Conservation (phyloP, 2,888 invertebrate genomes). For the Plutella xylostella region DNA sequence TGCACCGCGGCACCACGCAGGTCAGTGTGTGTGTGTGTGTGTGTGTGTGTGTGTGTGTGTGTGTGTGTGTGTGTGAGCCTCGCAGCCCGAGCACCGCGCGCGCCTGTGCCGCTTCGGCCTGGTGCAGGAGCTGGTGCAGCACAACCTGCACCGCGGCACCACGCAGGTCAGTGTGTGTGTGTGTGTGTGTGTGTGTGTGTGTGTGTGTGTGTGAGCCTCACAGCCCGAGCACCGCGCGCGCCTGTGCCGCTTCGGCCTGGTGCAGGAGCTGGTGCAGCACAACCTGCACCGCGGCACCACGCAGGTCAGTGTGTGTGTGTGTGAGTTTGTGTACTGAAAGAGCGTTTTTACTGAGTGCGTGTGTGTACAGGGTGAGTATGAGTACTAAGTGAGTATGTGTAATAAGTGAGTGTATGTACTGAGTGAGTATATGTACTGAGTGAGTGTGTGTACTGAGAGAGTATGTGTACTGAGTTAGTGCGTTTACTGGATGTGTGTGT, state of each 20-base stretch:
- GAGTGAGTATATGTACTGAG: too few relatives aligned
- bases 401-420: too few relatives aligned
- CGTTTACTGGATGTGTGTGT: too few relatives aligned
- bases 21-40: slow-evolving; percentile 39
- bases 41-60: too few relatives aligned
- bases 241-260: slow-evolving; percentile 86
- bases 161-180: slow-evolving; percentile 68
- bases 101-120: slow-evolving; percentile 86
- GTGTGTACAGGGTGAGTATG: too few relatives aligned
- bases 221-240: slow-evolving; percentile 80
- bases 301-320: slow-evolving; percentile 62
- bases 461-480: too few relatives aligned
- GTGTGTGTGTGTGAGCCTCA: slow-evolving; percentile 90
- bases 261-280: slow-evolving; percentile 90
- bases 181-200: too few relatives aligned
- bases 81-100: slow-evolving; percentile 79
- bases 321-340: too few relatives aligned
- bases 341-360: too few relatives aligned
- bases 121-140: slow-evolving; percentile 89
- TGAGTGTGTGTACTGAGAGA: too few relatives aligned
- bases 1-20: slow-evolving; percentile 86
- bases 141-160: slow-evolving; percentile 89
- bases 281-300: slow-evolving; percentile 89
- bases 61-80: slow-evolving; percentile 91
- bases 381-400: too few relatives aligned